Evolutionary conservation across 2,888 invertebrate genomes (phyloP), one percentile per base, ranked within the genome.

Genomic region (Eristalis pertinax): DNA sequence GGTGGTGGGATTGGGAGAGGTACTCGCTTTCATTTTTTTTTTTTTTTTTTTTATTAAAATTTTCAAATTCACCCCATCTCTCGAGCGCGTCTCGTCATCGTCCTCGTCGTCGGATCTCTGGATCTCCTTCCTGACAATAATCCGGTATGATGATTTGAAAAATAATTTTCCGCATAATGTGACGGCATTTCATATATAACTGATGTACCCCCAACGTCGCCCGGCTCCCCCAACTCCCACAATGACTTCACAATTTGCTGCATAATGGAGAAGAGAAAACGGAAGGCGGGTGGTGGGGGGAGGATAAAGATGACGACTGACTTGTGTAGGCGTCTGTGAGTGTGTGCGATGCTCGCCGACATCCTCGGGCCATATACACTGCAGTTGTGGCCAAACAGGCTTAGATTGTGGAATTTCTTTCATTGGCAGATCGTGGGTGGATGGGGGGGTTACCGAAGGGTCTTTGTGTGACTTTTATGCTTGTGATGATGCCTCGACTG

Each of bases 141-240:
- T 78, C 83, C 69, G 74, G 70, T 32, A 86, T 78, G 83, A 73
- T 86, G 77, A 86, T 86, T 85, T 85, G 85, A 62, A 78, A 82
- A 86, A 86, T 83, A 78, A 86, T 86, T 86, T 86, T 82, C 86
- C 86, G 83, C 86, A 86, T 83, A 86, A 86, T 86, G 83, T 83
- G 86, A 86, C 70, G 83, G 83, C 86, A 83, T 83, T 69, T 83
- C 73, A 67, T 68, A 73, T 62, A 81, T 70, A 81, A 68, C 68
- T 73, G 63, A 77, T 85, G 73, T 82, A 43, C 38, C 68, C 56
- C 69, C 64, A n/a, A n/a, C n/a, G n/a, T n/a, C n/a, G n/a, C 32
- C 15, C 43, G 0, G 0, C 15, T n/a, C 4, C 15, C n/a, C 2
- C 15, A 0, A 43, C 43, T 7, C 43, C n/a, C 50, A 19, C 50